Base-by-base conservation (phyloP, 2,888 invertebrate genomes). In the Acanthosepion pharaonis region DNA sequence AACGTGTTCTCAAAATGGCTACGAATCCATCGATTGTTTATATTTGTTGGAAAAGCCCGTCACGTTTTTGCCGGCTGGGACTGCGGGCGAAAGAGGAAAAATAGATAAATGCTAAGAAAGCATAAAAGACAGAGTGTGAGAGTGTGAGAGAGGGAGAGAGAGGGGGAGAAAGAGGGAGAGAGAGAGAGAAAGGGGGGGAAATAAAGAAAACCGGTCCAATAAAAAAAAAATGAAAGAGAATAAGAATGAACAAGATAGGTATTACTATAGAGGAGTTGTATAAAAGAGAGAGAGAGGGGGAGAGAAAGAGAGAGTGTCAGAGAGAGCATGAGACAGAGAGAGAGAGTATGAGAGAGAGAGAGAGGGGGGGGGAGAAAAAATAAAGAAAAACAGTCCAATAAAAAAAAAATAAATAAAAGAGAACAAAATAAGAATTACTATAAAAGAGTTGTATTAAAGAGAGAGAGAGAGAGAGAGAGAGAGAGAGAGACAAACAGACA, bases 31-130 rank as follows among this genome's bases (percentile, higher is more conserved):
- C 8, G 78, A 78, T 18, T 78, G 78, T 78, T 78, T 78, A 78
- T 78, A 9, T 78, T 78, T 15, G 78, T n/a, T 78, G n/a, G 78
- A 78, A 78, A 33, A 78, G 18, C 11, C 9, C 9, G n/a, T 78
- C n/a, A n/a, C n/a, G 78, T 78, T 78, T 78, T 78, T n/a, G n/a
- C 78, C 18, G 78, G 78, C 78, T 78, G n/a, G 78, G 78, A 78
- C 78, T n/a, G 11, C 78, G 23, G n/a, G 78, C 78, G 18, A 15
- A 2, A 6, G 11, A 11, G 15, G n/a, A 78, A 78, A 28, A n/a
- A 11, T 33, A 78, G 33, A 15, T 11, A 78, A 78, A 78, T 4
- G 9, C 9, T 11, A 55, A n/a, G n/a, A 11, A 0, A n/a, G 5
- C 23, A 59, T 20, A 2, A 78, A 33, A 78, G 8, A 78, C 1